These are phyloP conservation scores for Drosophila leonis DNA, from an alignment of 2,888 invertebrate species.

Conservation along the genomic window DNA sequence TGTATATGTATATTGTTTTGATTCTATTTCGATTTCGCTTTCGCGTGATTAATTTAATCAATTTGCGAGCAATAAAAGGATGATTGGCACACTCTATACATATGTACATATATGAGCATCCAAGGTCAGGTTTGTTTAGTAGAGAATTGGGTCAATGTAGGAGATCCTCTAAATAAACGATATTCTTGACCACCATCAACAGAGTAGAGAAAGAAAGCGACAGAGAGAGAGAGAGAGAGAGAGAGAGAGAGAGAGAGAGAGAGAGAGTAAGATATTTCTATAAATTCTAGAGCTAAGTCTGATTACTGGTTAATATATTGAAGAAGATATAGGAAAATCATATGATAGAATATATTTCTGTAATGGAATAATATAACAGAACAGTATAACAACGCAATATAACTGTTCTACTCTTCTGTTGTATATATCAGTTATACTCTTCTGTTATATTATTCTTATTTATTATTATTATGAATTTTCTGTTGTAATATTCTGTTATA, in stretches of 20 bases:
- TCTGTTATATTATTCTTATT: background rate
- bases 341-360: background rate
- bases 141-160: background rate
- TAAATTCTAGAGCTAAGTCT: background rate
- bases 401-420: no score
- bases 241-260: background rate
- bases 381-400: no score
- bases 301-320: no score
- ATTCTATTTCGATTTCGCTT: conserved; percentile 24
- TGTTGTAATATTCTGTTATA: no score
- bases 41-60: conserved; percentile 64
- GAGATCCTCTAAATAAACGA: background rate
- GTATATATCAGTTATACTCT: background rate
- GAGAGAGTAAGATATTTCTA: no score
- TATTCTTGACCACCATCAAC: conserved; percentile 4
- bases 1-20: conserved; percentile 30
- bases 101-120: background rate
- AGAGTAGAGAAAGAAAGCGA: background rate
- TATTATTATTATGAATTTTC: no score
- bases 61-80: conserved; percentile 67
- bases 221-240: background rate
- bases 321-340: background rate
- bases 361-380: no score
- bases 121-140: conserved; percentile 13
- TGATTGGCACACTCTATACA: conserved; percentile 10